Evolutionary conservation across 2,888 invertebrate species (phyloP).

Genomic region (Palloptera scutellata): DNA sequence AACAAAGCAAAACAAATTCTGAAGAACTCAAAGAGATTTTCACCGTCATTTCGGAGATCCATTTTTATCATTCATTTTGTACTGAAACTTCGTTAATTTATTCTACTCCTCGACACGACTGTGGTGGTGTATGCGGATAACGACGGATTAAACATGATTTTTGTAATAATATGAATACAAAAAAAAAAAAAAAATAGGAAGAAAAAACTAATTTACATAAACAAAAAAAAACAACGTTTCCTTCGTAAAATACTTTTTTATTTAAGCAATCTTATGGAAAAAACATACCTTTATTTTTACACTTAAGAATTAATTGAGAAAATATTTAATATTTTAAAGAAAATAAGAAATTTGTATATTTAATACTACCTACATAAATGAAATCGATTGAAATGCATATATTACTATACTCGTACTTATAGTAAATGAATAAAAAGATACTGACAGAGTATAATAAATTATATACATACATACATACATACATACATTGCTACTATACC

Average conservation of each 20-base stretch:
- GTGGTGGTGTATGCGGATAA: not conserved
- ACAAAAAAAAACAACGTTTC: not conserved
- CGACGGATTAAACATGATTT: not conserved
- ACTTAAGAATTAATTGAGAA: not conserved
- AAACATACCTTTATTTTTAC: not conserved
- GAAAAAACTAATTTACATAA: not conserved
- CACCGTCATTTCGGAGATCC: conserved; percentile 1
- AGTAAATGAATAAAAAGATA: not conserved
- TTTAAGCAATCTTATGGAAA: not conserved
- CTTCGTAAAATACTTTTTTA: not conserved
- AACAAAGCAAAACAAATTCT: not conserved
- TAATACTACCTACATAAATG: too few relatives aligned
- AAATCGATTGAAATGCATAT: conserved; percentile 5
- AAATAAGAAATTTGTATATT: not conserved
- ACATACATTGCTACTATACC: conserved; percentile 1
- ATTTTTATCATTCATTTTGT: not conserved
- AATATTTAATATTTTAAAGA: not conserved
- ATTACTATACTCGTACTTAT: too few relatives aligned
- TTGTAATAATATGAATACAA: not conserved
- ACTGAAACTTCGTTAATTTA: too few relatives aligned
- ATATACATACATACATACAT: conserved; percentile 8
- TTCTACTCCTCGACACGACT: not conserved
- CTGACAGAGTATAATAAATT: conserved; percentile 2
- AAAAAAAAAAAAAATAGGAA: not conserved
- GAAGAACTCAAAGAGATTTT: not conserved